A percentile compares a stretch with the other conserved stretches of the same genome.
These are phyloP conservation scores for Phlogophora meticulosa DNA, from an alignment of 2,888 invertebrate species.

Conservation along the genomic window DNA sequence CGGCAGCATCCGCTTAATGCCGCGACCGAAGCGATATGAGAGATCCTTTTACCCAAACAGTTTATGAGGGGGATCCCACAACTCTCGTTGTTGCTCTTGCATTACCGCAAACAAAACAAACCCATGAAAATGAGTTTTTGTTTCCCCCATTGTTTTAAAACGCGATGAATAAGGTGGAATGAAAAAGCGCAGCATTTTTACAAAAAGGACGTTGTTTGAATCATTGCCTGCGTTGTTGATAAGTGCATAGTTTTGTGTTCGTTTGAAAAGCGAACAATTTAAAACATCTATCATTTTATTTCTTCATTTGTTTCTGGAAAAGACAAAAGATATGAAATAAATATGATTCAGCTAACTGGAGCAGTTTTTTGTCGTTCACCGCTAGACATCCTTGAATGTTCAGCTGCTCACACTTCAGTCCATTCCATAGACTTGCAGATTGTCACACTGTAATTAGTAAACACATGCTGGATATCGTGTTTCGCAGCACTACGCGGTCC, in stretches of 20 bases:
- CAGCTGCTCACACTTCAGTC: constrained; percentile 60
- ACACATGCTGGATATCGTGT: constrained; percentile 78
- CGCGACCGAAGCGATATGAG: constrained; percentile 74
- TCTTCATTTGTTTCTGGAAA: constrained; percentile 22
- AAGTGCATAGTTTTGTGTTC: constrained; percentile 29
- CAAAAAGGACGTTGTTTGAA: constrained; percentile 37
- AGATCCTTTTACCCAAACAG: constrained; percentile 75
- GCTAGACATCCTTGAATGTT: constrained; percentile 64
- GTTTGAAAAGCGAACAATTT: constrained; percentile 21
- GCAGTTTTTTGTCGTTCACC: constrained; percentile 35
- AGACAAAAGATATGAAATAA: constrained; percentile 25
- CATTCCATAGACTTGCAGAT: constrained; percentile 70
- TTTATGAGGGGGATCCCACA: constrained; percentile 78
- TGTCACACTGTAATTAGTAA: constrained; percentile 79
- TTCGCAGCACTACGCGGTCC: constrained; percentile 78
- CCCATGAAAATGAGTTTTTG: constrained; percentile 76
- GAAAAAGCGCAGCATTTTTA: constrained; percentile 59
- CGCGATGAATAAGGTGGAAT: constrained; percentile 64
- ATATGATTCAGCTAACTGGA: constrained; percentile 6
- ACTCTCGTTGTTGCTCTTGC: constrained; percentile 80
- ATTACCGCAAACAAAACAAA: constrained; percentile 81
- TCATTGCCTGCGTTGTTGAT: constrained; percentile 31
- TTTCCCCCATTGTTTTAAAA: constrained; percentile 74
- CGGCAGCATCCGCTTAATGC: constrained; percentile 74
- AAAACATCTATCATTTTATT: background rate